Evolutionary conservation across 2,797 vertebrate genomes (phyloP).

Genomic region (Thamnophis elegans): DNA sequence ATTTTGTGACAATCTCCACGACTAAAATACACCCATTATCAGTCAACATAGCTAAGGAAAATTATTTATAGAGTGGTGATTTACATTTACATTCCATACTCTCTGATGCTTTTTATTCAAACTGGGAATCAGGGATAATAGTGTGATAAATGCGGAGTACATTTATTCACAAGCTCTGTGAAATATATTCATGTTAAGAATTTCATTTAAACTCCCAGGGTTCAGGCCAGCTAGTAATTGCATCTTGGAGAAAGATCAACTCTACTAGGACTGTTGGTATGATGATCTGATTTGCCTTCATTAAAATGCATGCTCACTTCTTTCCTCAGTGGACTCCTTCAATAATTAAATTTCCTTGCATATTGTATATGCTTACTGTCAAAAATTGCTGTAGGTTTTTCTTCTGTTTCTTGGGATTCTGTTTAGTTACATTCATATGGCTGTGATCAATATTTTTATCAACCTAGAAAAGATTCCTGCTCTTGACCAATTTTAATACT

Average conservation of each 20-base stretch:
- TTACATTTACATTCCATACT: neutral
- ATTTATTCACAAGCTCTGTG: neutral
- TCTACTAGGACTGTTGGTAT: slow-evolving; percentile 5
- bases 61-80: neutral
- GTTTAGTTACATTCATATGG: neutral
- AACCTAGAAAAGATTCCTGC: slow-evolving; percentile 1
- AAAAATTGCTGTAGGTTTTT: neutral
- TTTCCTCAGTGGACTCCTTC: neutral
- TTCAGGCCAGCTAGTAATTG: slow-evolving; percentile 19
- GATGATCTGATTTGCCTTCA: slow-evolving; percentile 11
- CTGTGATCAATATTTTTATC: slow-evolving; percentile 4
- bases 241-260: slow-evolving; percentile 28
- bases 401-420: neutral
- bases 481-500: neutral
- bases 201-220: slow-evolving; percentile 26
- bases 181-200: slow-evolving; percentile 6
- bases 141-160: neutral
- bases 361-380: neutral
- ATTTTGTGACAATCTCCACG: neutral
- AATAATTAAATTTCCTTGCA: neutral
- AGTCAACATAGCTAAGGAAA: neutral
- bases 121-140: neutral
- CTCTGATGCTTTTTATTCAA: neutral
- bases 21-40: neutral
- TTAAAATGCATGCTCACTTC: slow-evolving; percentile 1